Evolutionary conservation across 2,888 invertebrate genomes (phyloP).

Genomic region (Palloptera scutellata): DNA sequence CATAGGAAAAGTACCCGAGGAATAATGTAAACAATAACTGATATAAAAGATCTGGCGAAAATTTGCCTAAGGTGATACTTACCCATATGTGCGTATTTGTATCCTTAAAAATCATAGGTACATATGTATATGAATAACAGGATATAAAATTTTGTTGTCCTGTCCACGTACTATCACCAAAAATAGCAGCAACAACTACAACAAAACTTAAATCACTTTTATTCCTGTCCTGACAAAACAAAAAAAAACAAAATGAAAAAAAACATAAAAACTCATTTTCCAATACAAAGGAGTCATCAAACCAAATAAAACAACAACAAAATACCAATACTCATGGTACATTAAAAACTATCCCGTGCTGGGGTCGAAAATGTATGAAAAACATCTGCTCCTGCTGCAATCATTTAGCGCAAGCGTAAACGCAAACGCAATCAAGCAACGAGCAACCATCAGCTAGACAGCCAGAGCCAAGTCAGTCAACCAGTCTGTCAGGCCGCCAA

Average conservation of each 20-base stretch:
- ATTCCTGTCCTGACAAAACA: background rate
- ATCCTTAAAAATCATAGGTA: background rate
- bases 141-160: conserved; percentile 12
- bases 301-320: conserved; percentile 40
- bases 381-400: conserved; percentile 60
- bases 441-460: conserved; percentile 15
- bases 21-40: background rate
- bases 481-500: conserved; percentile 6
- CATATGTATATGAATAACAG: conserved; percentile 9
- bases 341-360: conserved; percentile 48
- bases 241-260: conserved; percentile 13
- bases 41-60: conserved; percentile 9
- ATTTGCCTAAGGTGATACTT: conserved; percentile 31
- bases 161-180: background rate
- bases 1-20: background rate
- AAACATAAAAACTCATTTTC: conserved; percentile 35
- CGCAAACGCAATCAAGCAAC: background rate
- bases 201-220: conserved; percentile 18
- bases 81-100: background rate
- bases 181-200: conserved; percentile 17
- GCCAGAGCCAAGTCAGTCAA: conserved; percentile 8
- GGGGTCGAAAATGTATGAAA: conserved; percentile 46
- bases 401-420: conserved; percentile 35
- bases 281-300: conserved; percentile 40
- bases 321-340: conserved; percentile 14